These are phyloP conservation scores for Pocillopora grandis DNA, from an alignment of 92 coral and sea anemone genomes.

Conservation along the genomic window DNA sequence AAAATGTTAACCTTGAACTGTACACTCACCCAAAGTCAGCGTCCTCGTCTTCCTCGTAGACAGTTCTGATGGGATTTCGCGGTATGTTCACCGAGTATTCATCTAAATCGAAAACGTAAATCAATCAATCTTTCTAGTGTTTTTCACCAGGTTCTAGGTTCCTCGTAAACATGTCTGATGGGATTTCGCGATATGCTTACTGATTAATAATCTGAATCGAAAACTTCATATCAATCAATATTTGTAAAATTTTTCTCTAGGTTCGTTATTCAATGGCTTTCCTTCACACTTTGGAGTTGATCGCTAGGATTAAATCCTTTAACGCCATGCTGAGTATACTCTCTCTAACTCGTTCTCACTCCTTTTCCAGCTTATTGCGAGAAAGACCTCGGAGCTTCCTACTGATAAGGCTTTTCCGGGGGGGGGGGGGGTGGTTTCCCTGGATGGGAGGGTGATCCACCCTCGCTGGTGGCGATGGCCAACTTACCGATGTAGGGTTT, in stretches of 20 bases:
- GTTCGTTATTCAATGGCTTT: no score
- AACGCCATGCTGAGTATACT: no score
- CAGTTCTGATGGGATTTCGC: conserved; percentile 69
- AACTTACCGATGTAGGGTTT: conserved; percentile 79
- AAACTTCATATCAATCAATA: neutral
- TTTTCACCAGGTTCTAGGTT: no score
- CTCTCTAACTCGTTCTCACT: no score
- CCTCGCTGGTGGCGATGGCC: neutral
- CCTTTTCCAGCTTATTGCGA: no score
- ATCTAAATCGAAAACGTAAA: conserved; percentile 36
- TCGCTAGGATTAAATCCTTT: no score
- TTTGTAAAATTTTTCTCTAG: no score
- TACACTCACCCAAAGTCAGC: conserved; percentile 67
- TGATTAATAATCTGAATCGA: conserved; percentile 71
- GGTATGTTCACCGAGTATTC: conserved; percentile 82
- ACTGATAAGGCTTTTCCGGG: no score
- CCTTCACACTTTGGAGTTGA: no score
- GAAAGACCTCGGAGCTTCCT: no score
- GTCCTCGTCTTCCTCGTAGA: conserved; percentile 64
- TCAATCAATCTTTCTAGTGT: neutral
- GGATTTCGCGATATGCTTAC: conserved; percentile 81
- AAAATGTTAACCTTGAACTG: no score
- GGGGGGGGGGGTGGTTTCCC: no score
- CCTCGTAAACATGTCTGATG: conserved; percentile 43
- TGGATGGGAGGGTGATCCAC: neutral